These are phyloP conservation scores for Cylas formicarius DNA, from an alignment of 1,140 invertebrate species.

Conservation along the genomic window DNA sequence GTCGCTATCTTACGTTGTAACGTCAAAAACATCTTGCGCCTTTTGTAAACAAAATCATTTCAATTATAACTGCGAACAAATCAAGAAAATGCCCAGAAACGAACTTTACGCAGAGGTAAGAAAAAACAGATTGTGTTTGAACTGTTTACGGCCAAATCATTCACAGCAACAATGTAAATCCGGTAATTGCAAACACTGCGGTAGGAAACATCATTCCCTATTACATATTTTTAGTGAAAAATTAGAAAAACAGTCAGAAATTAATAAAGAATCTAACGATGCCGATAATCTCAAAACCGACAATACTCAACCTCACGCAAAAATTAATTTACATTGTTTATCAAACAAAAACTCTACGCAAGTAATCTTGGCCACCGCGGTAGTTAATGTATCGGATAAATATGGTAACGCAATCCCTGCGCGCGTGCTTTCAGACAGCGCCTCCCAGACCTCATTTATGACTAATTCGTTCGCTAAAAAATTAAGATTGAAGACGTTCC, in stretches of 20 bases:
- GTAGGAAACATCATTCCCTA: conserved; percentile 7
- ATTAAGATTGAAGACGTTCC: no score
- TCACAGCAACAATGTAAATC: neutral
- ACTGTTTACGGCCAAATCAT: conserved; percentile 7
- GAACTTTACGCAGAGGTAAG: conserved; percentile 2
- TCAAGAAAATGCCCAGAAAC: conserved; percentile 6
- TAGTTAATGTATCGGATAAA: no score
- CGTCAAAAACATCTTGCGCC: conserved; percentile 3
- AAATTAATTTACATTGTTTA: no score
- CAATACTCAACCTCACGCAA: no score
- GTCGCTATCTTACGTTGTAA: neutral
- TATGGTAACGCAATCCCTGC: no score
- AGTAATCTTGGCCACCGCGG: no score
- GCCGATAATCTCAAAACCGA: neutral
- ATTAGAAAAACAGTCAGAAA: no score
- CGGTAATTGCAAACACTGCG: conserved; percentile 1
- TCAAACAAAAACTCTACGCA: no score
- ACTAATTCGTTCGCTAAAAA: no score
- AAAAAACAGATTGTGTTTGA: conserved; percentile 10
- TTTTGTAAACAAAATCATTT: conserved; percentile 16
- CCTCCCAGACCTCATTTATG: no score
- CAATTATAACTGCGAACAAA: conserved; percentile 12
- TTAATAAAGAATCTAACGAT: neutral
- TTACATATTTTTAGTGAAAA: no score
- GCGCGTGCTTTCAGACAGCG: no score